Evolutionary conservation across 1,140 invertebrate genomes (phyloP).

Genomic region (Ostrea edulis): DNA sequence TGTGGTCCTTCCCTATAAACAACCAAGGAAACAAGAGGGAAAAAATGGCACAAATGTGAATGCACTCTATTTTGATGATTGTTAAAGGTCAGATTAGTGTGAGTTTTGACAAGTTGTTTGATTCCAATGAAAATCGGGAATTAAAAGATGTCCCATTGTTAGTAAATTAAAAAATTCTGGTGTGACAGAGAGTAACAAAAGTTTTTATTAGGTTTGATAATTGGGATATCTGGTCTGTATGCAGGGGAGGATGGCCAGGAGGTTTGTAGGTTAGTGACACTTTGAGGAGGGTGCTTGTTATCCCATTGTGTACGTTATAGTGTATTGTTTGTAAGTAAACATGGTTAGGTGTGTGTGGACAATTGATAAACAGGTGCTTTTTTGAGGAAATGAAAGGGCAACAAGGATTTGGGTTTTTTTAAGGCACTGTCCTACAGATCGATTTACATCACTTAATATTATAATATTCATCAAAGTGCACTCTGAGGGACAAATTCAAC

Average conservation of each 20-base stretch:
- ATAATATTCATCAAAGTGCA: too few species aligned
- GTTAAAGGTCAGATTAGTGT: too few species aligned
- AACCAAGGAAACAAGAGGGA: too few species aligned
- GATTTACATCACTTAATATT: not conserved
- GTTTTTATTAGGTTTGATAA: not conserved
- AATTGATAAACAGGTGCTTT: not conserved
- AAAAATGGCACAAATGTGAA: too few species aligned
- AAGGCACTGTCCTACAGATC: not conserved
- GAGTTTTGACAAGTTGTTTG: too few species aligned
- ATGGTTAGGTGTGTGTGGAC: not conserved
- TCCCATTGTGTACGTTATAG: not conserved
- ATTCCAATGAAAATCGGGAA: not conserved
- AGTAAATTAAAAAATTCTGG: not conserved
- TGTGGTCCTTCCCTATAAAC: too few species aligned
- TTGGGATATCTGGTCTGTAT: not conserved
- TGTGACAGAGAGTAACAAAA: not conserved
- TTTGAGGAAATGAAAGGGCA: not conserved
- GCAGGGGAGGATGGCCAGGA: not conserved
- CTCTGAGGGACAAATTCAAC: too few species aligned
- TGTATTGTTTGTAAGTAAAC: constrained; percentile 27
- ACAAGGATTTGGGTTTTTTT: not conserved
- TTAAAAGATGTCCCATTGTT: not conserved
- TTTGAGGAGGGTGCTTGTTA: not conserved
- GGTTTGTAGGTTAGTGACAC: not conserved
- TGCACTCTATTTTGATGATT: too few species aligned